Base-by-base conservation (phyloP, 2,113 vertebrate genomes). In the Xenopus borealis region DNA sequence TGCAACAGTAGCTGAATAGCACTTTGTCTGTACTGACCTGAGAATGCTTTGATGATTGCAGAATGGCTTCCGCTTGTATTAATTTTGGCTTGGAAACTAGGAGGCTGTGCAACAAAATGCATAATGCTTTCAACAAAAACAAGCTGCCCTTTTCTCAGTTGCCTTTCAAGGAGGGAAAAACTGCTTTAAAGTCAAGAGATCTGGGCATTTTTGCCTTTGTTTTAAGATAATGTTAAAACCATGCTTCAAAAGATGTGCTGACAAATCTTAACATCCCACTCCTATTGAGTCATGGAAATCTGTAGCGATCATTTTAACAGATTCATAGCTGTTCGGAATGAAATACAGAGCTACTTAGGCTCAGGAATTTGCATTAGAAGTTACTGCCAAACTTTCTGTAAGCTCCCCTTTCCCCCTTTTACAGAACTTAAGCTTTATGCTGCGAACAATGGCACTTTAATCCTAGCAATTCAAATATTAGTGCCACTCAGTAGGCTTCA, bases 201-300 rank as follows among this genome's bases (percentile, higher is more conserved):
- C 59, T 77, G 59, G 59, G 59, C 46, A 40, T 57, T 69, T 77
- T 70, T 70, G 23, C 57, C 74, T 77, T 77, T 77, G 74, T 77
- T 70, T 77, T 70, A 58, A 70, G 66, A 77, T 77, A 77, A 77
- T 64, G 66, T 61, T 58, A 53, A 77, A 70, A 77, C 67, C 61
- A 57, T 62, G 66, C 73, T 69, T 76, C 73, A 77, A 77, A 77
- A 77, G 74, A 77, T 70, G 61, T 77, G 74, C 67, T 70, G 66
- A 77, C 73, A 75, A 62, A 69, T 57, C 27, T 30, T 62, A 75
- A 69, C 74, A 77, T 77, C 74, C 66, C 74, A 69, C 66, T 62
- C 13, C 12, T 52, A 67, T 74, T 75, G 74, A 70, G 74, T 77
- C 52, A 77, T 77, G 74, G 74, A 77, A 77, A 77, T 69, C 59